phyloP scores from a whole-genome alignment of 1,140 invertebrate species.

The Tetragonula clypearis region DNA sequence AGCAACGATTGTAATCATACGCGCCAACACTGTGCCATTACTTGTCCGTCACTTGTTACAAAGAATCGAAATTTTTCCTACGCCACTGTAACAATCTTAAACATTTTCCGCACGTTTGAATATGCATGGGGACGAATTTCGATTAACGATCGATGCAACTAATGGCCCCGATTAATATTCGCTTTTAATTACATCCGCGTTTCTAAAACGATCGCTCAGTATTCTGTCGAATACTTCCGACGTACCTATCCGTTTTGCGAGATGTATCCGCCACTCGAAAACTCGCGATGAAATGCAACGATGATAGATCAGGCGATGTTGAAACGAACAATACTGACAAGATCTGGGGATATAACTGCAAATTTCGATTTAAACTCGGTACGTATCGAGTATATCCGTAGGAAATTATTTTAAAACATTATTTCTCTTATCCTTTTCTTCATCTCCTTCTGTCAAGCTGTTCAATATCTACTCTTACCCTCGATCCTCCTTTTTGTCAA shows the following conservation, averaged over 20 bases:
- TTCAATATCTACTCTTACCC: too few species aligned
- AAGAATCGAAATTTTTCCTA: too few species aligned
- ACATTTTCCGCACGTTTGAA: too few species aligned
- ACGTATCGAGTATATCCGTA: background rate
- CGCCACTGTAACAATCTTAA: too few species aligned
- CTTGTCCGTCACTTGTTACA: background rate
- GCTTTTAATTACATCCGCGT: conserved; percentile 27
- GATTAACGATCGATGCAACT: conserved; percentile 33
- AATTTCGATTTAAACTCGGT: too few species aligned
- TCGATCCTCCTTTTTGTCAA: too few species aligned
- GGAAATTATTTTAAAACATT: background rate
- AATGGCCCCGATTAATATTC: conserved; percentile 30
- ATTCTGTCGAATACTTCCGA: background rate
- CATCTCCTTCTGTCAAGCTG: too few species aligned
- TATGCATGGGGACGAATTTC: background rate
- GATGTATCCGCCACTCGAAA: background rate
- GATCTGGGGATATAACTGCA: too few species aligned
- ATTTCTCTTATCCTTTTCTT: too few species aligned
- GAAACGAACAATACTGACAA: too few species aligned
- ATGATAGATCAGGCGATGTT: background rate
- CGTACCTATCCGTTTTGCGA: background rate
- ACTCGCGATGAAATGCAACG: background rate
- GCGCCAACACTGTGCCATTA: background rate
- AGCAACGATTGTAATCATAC: background rate
- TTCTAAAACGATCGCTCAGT: conserved; percentile 11